A percentile compares a stretch with the other conserved stretches of the same genome.
These are phyloP conservation scores for Pterocles orientalis DNA, from an alignment of 2,113 vertebrate species.

Conservation along the genomic window DNA sequence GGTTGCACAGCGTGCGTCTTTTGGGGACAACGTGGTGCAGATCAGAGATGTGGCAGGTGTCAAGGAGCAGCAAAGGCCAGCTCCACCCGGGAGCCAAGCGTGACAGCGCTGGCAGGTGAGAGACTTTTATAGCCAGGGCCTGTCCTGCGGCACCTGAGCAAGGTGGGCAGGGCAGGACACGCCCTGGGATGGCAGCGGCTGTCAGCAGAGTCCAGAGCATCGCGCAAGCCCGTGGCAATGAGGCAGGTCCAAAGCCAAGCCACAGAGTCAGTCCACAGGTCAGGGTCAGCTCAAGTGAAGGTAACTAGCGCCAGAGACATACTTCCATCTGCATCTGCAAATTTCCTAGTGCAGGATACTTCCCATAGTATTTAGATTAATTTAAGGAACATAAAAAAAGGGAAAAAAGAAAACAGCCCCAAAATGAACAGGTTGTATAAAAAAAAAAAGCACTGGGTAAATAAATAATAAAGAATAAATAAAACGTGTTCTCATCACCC, in stretches of 20 bases:
- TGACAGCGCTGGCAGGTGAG: not conserved
- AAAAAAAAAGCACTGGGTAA: not conserved
- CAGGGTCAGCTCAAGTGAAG: not conserved
- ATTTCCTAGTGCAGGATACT: not conserved
- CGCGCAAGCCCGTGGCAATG: not conserved
- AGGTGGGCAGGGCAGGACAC: not conserved
- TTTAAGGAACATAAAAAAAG: not conserved
- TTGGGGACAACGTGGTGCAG: not conserved
- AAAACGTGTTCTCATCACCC: not conserved
- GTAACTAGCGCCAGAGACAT: not conserved
- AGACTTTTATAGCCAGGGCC: not conserved
- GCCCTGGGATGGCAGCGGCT: fast-evolving
- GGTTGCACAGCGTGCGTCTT: not conserved
- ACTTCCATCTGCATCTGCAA: not conserved
- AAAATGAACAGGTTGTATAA: not conserved
- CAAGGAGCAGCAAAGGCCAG: not conserved
- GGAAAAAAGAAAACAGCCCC: not conserved
- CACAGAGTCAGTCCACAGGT: not conserved
- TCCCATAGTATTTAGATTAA: not conserved
- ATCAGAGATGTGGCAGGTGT: not conserved
- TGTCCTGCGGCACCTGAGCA: not conserved
- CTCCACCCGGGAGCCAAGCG: not conserved
- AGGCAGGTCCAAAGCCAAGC: not conserved
- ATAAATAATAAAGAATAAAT: not conserved
- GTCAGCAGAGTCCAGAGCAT: not conserved